phyloP scores from a whole-genome alignment of 1,140 invertebrate species.

The Coenobita brevimanus region DNA sequence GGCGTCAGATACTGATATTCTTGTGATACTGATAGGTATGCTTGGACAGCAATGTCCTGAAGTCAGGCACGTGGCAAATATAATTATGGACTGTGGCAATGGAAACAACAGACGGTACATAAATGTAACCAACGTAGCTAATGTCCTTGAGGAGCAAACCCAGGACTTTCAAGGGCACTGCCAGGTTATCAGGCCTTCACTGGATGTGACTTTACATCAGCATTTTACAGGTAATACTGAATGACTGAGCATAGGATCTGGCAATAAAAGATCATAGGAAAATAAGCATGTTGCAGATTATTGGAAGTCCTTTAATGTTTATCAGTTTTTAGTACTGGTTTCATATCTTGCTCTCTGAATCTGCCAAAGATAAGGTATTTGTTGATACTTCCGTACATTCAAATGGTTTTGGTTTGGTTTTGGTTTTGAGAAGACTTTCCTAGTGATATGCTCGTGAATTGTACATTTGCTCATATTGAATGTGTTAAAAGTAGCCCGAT shows the following conservation, averaged over 20 bases:
- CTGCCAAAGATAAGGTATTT: too few species aligned
- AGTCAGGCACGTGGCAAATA: neutral
- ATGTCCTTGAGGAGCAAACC: neutral
- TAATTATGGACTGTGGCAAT: neutral
- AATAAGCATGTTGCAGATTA: too few species aligned
- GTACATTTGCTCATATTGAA: too few species aligned
- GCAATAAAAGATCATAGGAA: neutral
- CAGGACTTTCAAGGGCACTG: neutral
- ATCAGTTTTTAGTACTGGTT: too few species aligned
- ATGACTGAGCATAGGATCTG: too few species aligned
- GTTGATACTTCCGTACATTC: too few species aligned
- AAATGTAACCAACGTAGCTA: neutral
- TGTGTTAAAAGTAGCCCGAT: too few species aligned
- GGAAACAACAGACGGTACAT: neutral
- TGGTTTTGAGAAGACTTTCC: too few species aligned
- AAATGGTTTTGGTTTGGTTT: too few species aligned
- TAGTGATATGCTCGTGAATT: too few species aligned
- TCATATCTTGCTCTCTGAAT: too few species aligned
- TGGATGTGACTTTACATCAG: slow-evolving; percentile 19
- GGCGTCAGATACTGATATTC: neutral
- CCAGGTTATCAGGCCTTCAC: slow-evolving; percentile 16
- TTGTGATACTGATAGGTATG: neutral
- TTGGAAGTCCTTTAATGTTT: neutral
- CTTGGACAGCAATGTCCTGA: neutral
- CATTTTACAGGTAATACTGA: slow-evolving; percentile 17